Conservation (phyloP, 2,113 vertebrate genomes). For the Chaetorhynchus papuensis region DNA sequence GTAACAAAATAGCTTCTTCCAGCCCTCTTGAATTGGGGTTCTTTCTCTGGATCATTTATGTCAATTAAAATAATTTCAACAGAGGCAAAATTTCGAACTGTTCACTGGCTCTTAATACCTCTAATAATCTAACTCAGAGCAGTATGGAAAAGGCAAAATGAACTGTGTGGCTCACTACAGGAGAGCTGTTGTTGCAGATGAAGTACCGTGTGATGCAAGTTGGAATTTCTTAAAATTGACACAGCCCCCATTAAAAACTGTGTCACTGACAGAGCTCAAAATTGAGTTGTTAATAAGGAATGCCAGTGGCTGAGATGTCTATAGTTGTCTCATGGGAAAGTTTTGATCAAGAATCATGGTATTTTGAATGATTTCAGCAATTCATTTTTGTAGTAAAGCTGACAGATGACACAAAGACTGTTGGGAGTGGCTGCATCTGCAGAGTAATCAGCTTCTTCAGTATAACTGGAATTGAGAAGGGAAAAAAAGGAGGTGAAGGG, state of each 20-base stretch:
- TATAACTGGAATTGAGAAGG: background rate
- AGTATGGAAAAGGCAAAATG: background rate
- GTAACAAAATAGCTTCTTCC: background rate
- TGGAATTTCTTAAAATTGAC: background rate
- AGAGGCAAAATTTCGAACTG: background rate
- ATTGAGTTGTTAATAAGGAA: background rate
- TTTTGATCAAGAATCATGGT: background rate
- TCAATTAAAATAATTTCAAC: constrained; percentile 9
- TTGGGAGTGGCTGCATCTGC: background rate
- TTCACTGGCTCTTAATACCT: background rate
- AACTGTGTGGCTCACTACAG: background rate
- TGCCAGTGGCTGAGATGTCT: background rate
- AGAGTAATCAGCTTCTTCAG: background rate
- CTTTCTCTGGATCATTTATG: background rate
- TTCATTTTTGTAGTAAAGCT: background rate
- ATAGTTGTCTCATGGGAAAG: background rate
- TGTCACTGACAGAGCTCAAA: background rate
- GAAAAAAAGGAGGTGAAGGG: rapidly evolving
- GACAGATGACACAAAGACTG: background rate
- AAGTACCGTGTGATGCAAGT: background rate
- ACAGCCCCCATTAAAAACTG: background rate
- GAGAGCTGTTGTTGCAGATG: background rate
- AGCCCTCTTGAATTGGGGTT: background rate
- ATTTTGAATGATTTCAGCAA: background rate
- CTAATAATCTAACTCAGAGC: background rate